These are phyloP conservation scores for Xiphophorus couchianus DNA, from an alignment of 2,113 vertebrate genomes.

Conservation along the genomic window DNA sequence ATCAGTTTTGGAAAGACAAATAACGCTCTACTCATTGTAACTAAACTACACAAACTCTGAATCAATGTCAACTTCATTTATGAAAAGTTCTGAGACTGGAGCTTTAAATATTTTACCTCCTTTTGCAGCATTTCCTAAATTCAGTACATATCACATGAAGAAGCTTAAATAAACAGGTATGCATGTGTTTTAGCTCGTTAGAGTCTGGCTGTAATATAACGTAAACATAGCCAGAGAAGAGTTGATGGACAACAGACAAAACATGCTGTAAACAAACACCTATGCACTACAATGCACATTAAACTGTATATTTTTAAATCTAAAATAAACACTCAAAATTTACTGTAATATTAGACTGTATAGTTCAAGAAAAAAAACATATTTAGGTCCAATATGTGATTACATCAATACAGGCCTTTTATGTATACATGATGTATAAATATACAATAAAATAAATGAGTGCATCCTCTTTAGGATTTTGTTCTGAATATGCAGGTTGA, in stretches of 20 bases:
- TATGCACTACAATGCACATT: slow-evolving; percentile 44
- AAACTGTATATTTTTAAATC: slow-evolving; percentile 37
- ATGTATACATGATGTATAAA: slow-evolving; percentile 54
- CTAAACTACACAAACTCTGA: slow-evolving; percentile 12
- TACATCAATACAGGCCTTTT: slow-evolving; percentile 50
- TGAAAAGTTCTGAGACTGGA: slow-evolving; percentile 24
- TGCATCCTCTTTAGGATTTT: slow-evolving; percentile 58
- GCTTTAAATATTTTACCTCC: slow-evolving; percentile 26
- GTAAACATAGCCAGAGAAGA: slow-evolving; percentile 73
- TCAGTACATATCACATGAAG: slow-evolving; percentile 43
- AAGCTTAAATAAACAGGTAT: slow-evolving; percentile 57
- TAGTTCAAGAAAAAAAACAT: slow-evolving; percentile 71
- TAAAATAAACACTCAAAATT: slow-evolving; percentile 65
- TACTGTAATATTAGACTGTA: slow-evolving; percentile 56
- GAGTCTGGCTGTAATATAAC: slow-evolving; percentile 60
- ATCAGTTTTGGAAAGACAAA: background rate
- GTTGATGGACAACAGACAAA: slow-evolving; percentile 27
- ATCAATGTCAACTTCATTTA: slow-evolving; percentile 13
- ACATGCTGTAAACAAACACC: slow-evolving; percentile 31
- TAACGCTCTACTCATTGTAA: background rate
- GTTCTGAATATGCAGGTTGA: slow-evolving; percentile 41
- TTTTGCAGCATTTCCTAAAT: slow-evolving; percentile 41
- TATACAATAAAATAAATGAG: slow-evolving; percentile 48
- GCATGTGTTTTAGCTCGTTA: slow-evolving; percentile 37
- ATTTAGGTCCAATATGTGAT: slow-evolving; percentile 72